Base-by-base conservation (phyloP, 2,113 vertebrate species). In the Empidonax alnorum region DNA sequence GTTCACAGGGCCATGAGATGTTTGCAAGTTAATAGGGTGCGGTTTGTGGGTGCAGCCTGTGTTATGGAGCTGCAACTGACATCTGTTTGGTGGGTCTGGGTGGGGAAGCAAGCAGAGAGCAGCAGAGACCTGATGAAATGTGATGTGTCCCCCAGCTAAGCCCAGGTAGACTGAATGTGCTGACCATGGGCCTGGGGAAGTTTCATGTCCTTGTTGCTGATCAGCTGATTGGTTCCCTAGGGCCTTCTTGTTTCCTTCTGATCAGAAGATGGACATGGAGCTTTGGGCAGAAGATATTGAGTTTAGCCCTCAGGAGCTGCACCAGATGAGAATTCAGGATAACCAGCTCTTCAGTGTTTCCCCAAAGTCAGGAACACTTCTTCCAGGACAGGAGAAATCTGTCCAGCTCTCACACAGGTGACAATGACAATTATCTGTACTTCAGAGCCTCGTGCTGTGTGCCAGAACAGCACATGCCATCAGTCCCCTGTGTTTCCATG, bases 191-290 rank as follows among this genome's bases (percentile, higher is more conserved):
- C 25, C 7, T 9, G 27, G 35, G 27, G 52, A 78, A 80, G 22
- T 25, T 73, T 8, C 71, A 39, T 16, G 15, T 56, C 10, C 44
- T 67, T n/a, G 13, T 53, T 74, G 37, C 63, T 97, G 87, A 96
- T 18, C n/a, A 71, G 41, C 18, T 79, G 58, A 22, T 41, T 94
- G n/a, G 18, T 71, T 92, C 42, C 85, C 67, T 68, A 99, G 99
- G 99, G 92, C 97, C 41, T 99, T 99, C 96, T 96, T 99, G 95
- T 99, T 99, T 94, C 99, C 99, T 42, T 98, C 98, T 73, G 99
- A 99, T 96, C 99, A 99, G 96, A 98, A 98, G 92, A 98, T 99
- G 9, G 97, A 99, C 49, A 25, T 99, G 95, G 99, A 99, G 44
- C 97, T 86, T 87, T 99, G 99, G 99, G 98, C 98, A 20, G 98